Evolutionary conservation across 2,113 vertebrate genomes (phyloP), one percentile per base, ranked within the genome.

Genomic region (Ophthalmolycus amberensis): DNA sequence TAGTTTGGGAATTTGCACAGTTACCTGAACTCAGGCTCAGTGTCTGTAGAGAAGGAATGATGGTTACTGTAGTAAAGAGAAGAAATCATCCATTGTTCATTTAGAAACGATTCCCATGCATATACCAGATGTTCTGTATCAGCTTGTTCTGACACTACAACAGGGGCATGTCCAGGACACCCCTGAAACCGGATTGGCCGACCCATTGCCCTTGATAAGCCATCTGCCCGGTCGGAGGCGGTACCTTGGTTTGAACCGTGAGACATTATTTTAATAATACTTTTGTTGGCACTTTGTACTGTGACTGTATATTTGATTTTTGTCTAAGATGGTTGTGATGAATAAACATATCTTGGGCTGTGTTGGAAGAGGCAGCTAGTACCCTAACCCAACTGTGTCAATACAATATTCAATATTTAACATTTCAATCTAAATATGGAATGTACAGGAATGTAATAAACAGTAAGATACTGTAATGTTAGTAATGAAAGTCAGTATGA

Each of bases 21-120:
- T 84, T 84, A 90, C 84, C 86, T 87, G 82, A 66, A 1, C 15
- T 50, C 32, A 77, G 20, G 11, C 2, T 62, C 8, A 68, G 0
- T 34, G 9, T 58, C 54, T 71, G 76, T 5, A 52, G 20, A 25
- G 76, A 11, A 15, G 69, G 59, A 37, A 73, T 16, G 11, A 68
- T 2, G 15, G 0, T 75, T 10, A 85, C 79, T 87, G 62, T 25
- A 5, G 27, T 2, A 16, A 70, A 76, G 18, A 82, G 9, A 79
- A 62, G 10, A 84, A 46, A 82, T 3, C 12, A 11, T 11, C 0
- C 0, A 27, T 22, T 67, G 54, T 32, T 8, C 4, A 14, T 44
- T 10, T 56, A 22, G 3, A 32, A 54, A 27, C n/a, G 4, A 5
- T 16, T 67, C 11, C 7, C 25, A 40, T 46, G 4, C 4, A 46